Evolutionary conservation across 1,140 invertebrate species (phyloP), one percentile per base, ranked within the genome.

Genomic region (Brachionus angularis): DNA sequence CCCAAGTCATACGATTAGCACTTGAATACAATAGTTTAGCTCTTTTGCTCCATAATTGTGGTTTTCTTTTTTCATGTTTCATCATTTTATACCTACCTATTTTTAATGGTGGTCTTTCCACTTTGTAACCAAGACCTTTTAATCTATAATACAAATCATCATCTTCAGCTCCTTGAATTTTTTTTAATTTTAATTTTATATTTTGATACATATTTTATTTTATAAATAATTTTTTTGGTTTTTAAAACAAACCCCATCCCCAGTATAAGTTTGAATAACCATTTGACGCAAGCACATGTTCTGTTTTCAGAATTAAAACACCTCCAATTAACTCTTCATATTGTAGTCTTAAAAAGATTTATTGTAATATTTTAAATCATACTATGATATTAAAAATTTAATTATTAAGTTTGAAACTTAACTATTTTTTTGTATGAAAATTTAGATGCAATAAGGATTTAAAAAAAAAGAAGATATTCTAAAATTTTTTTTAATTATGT

Each of bases 251-350:
- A 39, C 72, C 72, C 58, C 47, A 64, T 39, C 46, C 61, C 72
- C 61, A 64, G 27, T 64, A 67, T 5, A 72, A 29, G 42, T 64
- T 72, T 3, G 44, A 44, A 42, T 67, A 72, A 4, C 72, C 72
- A 67, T 67, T 72, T 27, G 58, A 31, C 8, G 42, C 33, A 18
- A 64, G 16, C 5, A 53, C 16, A 53, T 67, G 49, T n/a, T 69
- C 50, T 14, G 33, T 55, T 58, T 76, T 79, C 50, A 88, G 83
- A 18, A 84, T 83, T 71, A 87, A 81, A 2, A 86, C 87, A n/a
- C 87, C 87, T 10, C 87, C 87, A 78, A 96, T 95, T 69, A 96
- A 86, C 74, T 89, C 86, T 71, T 85, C 82, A 79, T 96, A 96
- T 73, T 91, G 91, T 77, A 96, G 84, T 81, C 91, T 93, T 52